Conservation (phyloP, 2,113 vertebrate species). For the Mionectes macconnelli region DNA sequence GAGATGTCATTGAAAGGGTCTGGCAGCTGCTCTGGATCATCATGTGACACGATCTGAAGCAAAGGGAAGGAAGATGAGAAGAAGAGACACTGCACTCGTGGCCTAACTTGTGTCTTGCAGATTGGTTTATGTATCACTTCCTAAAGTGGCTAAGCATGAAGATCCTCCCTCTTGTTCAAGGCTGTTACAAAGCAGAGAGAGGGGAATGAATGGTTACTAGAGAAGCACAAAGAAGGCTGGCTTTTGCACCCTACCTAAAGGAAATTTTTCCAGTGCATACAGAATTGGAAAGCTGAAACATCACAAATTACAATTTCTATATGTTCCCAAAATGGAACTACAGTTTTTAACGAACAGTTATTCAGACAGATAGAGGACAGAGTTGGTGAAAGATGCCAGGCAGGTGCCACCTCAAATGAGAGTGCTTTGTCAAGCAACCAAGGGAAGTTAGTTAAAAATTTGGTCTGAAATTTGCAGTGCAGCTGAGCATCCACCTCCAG, state of each 20-base stretch:
- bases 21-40: constrained; percentile 76
- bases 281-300: neutral
- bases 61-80: neutral
- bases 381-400: neutral
- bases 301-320: neutral
- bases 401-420: accelerated
- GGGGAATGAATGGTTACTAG: neutral
- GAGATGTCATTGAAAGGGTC: constrained; percentile 96
- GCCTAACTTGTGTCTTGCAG: neutral
- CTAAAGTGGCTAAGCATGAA: neutral
- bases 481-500: neutral
- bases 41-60: constrained; percentile 82
- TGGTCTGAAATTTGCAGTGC: neutral
- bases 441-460: neutral
- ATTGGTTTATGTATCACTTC: neutral
- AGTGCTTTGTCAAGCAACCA: neutral
- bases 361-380: neutral
- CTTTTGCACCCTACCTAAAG: neutral
- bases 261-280: neutral
- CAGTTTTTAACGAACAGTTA: neutral
- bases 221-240: neutral
- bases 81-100: neutral
- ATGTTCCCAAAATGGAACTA: neutral
- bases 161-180: neutral
- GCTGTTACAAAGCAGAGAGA: neutral